Base-by-base conservation (phyloP, 2,113 vertebrate genomes). In the Tragelaphus buxtoni region DNA sequence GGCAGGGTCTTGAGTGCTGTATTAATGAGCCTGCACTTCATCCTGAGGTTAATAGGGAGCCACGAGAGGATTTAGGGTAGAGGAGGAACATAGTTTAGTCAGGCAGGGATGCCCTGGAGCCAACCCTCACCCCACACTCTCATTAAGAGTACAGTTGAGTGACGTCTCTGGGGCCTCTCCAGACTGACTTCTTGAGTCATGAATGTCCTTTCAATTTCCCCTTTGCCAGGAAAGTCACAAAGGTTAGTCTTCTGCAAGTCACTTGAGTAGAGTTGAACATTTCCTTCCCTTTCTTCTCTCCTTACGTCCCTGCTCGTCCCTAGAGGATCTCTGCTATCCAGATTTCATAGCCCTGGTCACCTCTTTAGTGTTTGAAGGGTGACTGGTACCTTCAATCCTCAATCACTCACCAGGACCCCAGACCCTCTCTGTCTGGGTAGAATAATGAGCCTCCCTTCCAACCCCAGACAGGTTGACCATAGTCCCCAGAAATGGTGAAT, bases 251-350 rank as follows among this genome's bases (percentile, higher is more conserved):
- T 88, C 45, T 51, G 16, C 39, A 58, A 82, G 30, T 42, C 18
- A 24, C 17, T 7, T 9, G 20, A 9, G 24, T 77, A 12, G n/a
- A 56, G 9, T 3, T 13, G 9, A 16, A 56, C 56, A 13, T 74
- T 90, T 95, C 76, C 32, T 95, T 88, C 60, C 53, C 45, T 63
- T 24, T 7, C 4, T 24, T 3, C 6, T 28, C 12, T 24, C 56
- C 51, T 22, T 22, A 1, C 0, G 1, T 16, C n/a, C 0, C 5
- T 9, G 10, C 56, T 5, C 1, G 0, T n/a, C 17, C n/a, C 14
- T 2, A 7, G 24, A 51, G 42, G 45, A 18, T 35, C 5, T 24
- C 76, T 26, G 22, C n/a, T 3, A 39, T 5, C 7, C 12, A 32
- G 4, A 6, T 53, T 22, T 32, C 1, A 60, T 4, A 76, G 45